Evolutionary conservation across 2,888 invertebrate species (phyloP).

Genomic region (Drosophila nigritarsus): DNA sequence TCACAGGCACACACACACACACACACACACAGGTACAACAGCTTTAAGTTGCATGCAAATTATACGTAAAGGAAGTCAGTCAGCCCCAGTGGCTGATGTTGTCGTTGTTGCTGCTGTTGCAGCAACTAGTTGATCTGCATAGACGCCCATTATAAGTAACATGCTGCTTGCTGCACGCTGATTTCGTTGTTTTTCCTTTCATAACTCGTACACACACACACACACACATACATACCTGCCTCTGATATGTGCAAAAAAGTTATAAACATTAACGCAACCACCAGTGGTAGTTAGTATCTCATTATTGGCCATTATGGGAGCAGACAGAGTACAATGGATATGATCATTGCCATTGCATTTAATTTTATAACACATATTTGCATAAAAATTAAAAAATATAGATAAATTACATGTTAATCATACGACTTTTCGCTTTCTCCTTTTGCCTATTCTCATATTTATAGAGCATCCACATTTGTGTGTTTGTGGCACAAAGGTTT

Average conservation of each 20-base stretch:
- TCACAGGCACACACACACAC: constrained; percentile 36
- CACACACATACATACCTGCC: neutral
- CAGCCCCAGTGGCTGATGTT: constrained; percentile 22
- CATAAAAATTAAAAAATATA: constrained; percentile 5
- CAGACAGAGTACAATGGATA: constrained; percentile 53
- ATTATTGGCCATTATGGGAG: constrained; percentile 56
- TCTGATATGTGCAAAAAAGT: constrained; percentile 41
- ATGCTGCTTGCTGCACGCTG: constrained; percentile 23
- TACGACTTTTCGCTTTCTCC: constrained; percentile 23
- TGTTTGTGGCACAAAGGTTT: constrained; percentile 41
- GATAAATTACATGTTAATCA: constrained; percentile 43
- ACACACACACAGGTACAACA: constrained; percentile 51
- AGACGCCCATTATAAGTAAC: constrained; percentile 65
- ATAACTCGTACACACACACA: constrained; percentile 41
- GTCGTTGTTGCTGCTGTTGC: constrained; percentile 20
- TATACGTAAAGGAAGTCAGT: constrained; percentile 67
- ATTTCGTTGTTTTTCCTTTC: constrained; percentile 48
- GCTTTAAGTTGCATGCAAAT: constrained; percentile 71
- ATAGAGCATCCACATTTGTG: constrained; percentile 2
- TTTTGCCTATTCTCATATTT: neutral
- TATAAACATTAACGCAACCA: constrained; percentile 54
- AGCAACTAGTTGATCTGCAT: constrained; percentile 63
- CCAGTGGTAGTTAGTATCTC: constrained; percentile 57
- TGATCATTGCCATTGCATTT: constrained; percentile 61
- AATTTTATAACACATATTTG: constrained; percentile 45